Base-by-base conservation (phyloP, 2,888 invertebrate species). In the Eupeodes luniger region DNA sequence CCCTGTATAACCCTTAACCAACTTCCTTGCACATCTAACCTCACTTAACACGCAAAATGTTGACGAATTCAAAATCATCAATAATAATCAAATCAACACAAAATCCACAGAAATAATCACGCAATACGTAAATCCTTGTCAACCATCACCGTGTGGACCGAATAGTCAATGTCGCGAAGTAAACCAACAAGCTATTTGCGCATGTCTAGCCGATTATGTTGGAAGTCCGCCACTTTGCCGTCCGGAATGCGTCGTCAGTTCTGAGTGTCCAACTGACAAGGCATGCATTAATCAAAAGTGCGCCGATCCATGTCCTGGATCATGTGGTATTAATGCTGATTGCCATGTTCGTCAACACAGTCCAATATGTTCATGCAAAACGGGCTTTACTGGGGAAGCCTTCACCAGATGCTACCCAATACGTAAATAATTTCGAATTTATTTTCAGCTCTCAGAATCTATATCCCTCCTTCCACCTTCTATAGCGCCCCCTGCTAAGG, bases 331-430 rank as follows among this genome's bases (percentile, higher is more conserved):
- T 90, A 96, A 96, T 91, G 96, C 98, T 11, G 95, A 95, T 78
- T 98, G 98, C 90, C 96, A 96, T 92, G 97, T 97, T 34, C 95
- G 96, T 86, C 96, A 96, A 91, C 98, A 98, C 91, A 97, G 96
- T 92, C 97, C 98, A 2, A 95, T 97, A 89, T 97, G 97, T 92
- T 96, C 96, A 27, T 97, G 97, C 92, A 95, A 95, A 88, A 93
- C 95, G 16, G 95, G 96, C 74, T 96, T 95, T 91, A 96, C 96
- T 14, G 97, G 97, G n/a, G 96, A 97, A 94, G 96, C 97, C 4
- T 96, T 97, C 92, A 95, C 94, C 61, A 95, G 95, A 90, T 96
- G 96, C 91, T 94, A 95, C 90, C 93, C 94, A 12, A 92, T 94
- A 90, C 81, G 83, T 85, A 89, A 89, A 79, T 72, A 88, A 66